These are phyloP conservation scores for Holothuria leucospilota DNA, from an alignment of 53 echinoderm and acorn worm genomes.

Conservation along the genomic window DNA sequence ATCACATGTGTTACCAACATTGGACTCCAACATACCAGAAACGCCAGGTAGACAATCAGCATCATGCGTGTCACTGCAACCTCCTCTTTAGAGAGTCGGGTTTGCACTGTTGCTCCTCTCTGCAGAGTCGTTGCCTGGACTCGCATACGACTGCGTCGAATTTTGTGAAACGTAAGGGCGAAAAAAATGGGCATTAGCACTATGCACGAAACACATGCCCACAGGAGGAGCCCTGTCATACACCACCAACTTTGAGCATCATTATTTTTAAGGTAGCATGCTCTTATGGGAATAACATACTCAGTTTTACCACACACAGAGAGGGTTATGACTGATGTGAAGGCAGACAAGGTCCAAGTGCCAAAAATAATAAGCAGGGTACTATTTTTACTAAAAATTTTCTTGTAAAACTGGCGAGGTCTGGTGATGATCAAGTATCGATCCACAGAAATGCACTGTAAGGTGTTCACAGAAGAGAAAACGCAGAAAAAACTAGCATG, in stretches of 20 bases:
- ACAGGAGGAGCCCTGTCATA: not conserved
- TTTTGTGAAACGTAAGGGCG: constrained; percentile 21
- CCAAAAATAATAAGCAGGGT: not conserved
- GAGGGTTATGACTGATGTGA: constrained; percentile 7
- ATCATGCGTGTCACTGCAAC: constrained; percentile 41
- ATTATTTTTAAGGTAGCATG: constrained; percentile 3
- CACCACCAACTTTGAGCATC: constrained; percentile 8
- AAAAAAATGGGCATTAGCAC: constrained; percentile 12
- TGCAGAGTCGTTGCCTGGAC: not conserved
- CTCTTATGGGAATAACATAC: constrained; percentile 13
- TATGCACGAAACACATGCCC: constrained; percentile 12
- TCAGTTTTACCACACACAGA: constrained; percentile 16
- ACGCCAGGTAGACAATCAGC: constrained; percentile 34
- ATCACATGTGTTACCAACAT: constrained; percentile 25
- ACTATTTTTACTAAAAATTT: not conserved
- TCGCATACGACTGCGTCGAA: constrained; percentile 11
- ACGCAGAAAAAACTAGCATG: constrained; percentile 21
- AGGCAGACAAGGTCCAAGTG: constrained; percentile 12
- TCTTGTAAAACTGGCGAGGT: constrained; percentile 13
- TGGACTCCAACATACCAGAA: constrained; percentile 31
- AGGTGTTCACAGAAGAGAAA: constrained; percentile 24
- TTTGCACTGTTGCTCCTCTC: not conserved
- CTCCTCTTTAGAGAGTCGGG: constrained; percentile 12
- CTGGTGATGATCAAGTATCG: constrained; percentile 40
- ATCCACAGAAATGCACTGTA: constrained; percentile 34